phyloP scores from a whole-genome alignment of 92 coral and sea anemone species.

The Porites rus region DNA sequence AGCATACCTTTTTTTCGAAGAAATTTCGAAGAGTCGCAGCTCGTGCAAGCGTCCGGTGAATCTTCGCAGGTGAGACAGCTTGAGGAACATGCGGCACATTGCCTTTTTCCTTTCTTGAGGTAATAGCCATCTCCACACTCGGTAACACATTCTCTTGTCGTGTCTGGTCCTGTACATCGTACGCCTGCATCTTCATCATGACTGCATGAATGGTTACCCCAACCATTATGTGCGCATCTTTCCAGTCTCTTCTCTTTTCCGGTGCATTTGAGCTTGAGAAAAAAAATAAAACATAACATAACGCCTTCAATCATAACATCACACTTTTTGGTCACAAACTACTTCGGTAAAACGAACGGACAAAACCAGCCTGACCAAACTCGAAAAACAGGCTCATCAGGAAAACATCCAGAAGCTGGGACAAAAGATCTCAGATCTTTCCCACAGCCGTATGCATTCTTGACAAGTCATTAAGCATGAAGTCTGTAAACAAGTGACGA shows the following conservation, averaged over 20 bases:
- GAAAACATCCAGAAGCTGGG: too few relatives aligned
- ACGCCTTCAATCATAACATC: background rate
- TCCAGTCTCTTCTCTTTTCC: conserved; percentile 80
- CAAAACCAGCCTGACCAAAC: too few relatives aligned
- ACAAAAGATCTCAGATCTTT: too few relatives aligned
- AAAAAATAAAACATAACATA: background rate
- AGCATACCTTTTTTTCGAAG: conserved; percentile 67
- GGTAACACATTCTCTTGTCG: conserved; percentile 79
- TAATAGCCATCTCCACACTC: conserved; percentile 86
- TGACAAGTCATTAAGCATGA: too few relatives aligned
- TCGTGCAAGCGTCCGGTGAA: conserved; percentile 65
- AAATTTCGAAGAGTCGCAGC: conserved; percentile 70
- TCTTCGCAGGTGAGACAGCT: conserved; percentile 80
- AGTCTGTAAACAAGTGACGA: too few relatives aligned
- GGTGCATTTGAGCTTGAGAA: conserved; percentile 48
- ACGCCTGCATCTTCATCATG: conserved; percentile 98
- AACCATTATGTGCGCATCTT: conserved; percentile 64
- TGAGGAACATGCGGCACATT: conserved; percentile 79
- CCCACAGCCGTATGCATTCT: too few relatives aligned
- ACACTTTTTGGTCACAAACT: too few relatives aligned
- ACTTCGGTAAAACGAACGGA: too few relatives aligned
- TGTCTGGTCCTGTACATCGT: conserved; percentile 88
- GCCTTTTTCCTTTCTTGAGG: conserved; percentile 24
- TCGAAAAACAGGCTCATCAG: too few relatives aligned
- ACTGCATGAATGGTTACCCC: conserved; percentile 91